These are phyloP conservation scores for Nerophis lumbriciformis DNA, from an alignment of 2,113 vertebrate genomes.

Conservation along the genomic window DNA sequence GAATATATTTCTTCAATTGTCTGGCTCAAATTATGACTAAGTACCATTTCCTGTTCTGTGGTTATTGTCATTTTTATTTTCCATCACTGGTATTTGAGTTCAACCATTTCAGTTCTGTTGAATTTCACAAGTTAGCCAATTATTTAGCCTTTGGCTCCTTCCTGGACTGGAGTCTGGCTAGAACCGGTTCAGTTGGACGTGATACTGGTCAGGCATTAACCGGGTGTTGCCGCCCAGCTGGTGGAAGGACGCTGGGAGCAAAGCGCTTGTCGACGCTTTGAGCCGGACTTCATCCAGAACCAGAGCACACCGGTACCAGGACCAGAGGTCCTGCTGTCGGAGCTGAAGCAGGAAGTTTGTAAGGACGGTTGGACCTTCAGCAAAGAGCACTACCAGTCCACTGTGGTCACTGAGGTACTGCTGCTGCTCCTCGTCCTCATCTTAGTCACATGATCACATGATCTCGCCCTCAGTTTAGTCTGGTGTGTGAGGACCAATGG, in stretches of 20 bases:
- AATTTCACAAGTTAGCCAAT: background rate
- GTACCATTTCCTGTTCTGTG: background rate
- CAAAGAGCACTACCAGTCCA: constrained; percentile 36
- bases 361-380: constrained; percentile 51
- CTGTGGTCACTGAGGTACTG: constrained; percentile 50
- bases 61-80: too few species aligned
- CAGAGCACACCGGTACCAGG: constrained; percentile 16
- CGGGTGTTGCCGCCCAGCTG: constrained; percentile 3
- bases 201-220: background rate
- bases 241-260: background rate
- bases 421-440: background rate
- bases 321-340: constrained; percentile 13
- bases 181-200: background rate
- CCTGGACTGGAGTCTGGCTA: background rate
- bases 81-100: too few species aligned
- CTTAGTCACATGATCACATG: background rate
- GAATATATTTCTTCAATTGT: background rate
- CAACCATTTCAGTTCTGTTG: background rate
- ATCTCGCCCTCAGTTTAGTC: constrained; percentile 36
- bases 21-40: background rate
- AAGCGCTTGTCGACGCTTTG: constrained; percentile 50
- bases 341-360: constrained; percentile 36
- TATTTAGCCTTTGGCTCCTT: background rate
- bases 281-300: constrained; percentile 38
- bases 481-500: constrained; percentile 50